These are phyloP conservation scores for Idaea straminata DNA, from an alignment of 2,888 invertebrate species.

Conservation along the genomic window DNA sequence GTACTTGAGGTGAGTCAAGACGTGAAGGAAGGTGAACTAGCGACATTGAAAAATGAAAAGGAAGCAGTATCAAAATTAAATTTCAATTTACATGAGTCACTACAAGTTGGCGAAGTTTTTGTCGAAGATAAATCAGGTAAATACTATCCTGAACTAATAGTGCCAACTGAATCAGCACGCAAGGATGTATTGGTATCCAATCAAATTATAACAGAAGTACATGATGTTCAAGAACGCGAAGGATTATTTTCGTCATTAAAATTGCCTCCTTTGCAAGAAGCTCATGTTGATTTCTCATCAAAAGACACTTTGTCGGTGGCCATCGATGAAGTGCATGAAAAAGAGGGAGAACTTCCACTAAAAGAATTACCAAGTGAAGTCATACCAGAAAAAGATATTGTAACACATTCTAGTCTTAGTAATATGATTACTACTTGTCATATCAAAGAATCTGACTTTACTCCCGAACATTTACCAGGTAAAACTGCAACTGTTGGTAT, in stretches of 20 bases:
- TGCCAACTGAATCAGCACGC: constrained; percentile 88
- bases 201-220: constrained; percentile 83
- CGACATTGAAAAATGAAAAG: constrained; percentile 62
- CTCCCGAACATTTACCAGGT: constrained; percentile 63
- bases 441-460: constrained; percentile 81
- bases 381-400: constrained; percentile 56
- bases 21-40: constrained; percentile 80
- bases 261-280: constrained; percentile 81
- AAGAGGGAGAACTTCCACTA: constrained; percentile 79
- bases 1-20: constrained; percentile 84
- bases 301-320: constrained; percentile 82
- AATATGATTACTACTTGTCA: constrained; percentile 83
- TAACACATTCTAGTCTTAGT: constrained; percentile 76
- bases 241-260: constrained; percentile 80
- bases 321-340: constrained; percentile 81
- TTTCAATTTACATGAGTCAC: constrained; percentile 82
- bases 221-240: constrained; percentile 85
- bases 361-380: constrained; percentile 49
- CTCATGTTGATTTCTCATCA: constrained; percentile 79
- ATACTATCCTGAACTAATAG: constrained; percentile 88
- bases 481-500: constrained; percentile 82
- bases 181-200: constrained; percentile 83
- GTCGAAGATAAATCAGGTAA: constrained; percentile 87
- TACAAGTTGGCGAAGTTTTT: constrained; percentile 84
- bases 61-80: constrained; percentile 81